Evolutionary conservation across 2,888 invertebrate genomes (phyloP).

Genomic region (Ctena decussata): DNA sequence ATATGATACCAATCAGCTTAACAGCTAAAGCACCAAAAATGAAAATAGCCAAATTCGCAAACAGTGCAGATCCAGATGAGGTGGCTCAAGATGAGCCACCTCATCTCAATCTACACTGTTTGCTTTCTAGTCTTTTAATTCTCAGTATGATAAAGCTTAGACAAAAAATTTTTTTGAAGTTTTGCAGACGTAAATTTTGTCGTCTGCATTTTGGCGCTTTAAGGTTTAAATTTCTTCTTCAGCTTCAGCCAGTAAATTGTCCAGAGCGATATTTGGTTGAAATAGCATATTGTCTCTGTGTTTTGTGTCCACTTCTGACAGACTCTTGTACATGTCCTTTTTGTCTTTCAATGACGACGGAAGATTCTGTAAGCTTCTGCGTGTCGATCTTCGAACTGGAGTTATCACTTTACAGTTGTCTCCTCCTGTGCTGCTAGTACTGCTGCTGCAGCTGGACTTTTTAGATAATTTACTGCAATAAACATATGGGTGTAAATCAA

Average conservation of each 20-base stretch:
- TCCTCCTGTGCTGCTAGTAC: not conserved
- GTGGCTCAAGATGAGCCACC: no score
- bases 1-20: no score
- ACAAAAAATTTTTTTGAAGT: no score
- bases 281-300: constrained; percentile 68
- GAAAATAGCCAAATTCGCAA: no score
- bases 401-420: constrained; percentile 69
- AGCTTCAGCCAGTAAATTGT: constrained; percentile 19
- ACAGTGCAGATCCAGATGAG: no score
- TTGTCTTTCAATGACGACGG: constrained; percentile 77
- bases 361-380: constrained; percentile 69
- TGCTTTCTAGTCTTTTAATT: no score
- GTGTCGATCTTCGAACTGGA: constrained; percentile 79
- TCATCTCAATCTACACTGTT: no score
- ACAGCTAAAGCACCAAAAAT: no score
- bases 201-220: no score
- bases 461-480: not conserved
- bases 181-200: no score
- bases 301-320: constrained; percentile 67
- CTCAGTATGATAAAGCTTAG: no score
- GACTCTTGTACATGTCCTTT: constrained; percentile 64
- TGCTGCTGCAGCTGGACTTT: not conserved
- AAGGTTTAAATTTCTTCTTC: constrained; percentile 11
- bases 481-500: not conserved
- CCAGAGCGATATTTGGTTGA: constrained; percentile 72